These are phyloP conservation scores for Chironomus tepperi DNA, from an alignment of 1,140 invertebrate species.

Conservation along the genomic window DNA sequence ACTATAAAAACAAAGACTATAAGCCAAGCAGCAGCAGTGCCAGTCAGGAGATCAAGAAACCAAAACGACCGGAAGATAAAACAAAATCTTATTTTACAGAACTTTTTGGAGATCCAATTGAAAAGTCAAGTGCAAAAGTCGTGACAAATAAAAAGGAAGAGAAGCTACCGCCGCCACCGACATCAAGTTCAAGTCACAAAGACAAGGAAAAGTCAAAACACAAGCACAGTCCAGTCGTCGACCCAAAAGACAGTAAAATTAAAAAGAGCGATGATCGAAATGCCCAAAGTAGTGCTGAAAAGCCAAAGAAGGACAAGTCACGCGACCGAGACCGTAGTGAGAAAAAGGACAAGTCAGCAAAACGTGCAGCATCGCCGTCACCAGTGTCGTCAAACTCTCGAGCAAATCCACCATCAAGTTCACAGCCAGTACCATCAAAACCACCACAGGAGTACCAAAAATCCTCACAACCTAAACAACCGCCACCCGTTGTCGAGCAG, in stretches of 20 bases:
- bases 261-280: neutral
- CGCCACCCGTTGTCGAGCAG: neutral
- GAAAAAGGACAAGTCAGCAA: constrained; percentile 32
- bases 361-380: constrained; percentile 34
- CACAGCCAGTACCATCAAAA: neutral
- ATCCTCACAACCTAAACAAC: neutral
- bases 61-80: constrained; percentile 1
- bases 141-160: neutral
- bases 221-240: neutral
- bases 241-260: neutral
- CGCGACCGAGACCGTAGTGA: constrained; percentile 25
- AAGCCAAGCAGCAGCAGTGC: constrained; percentile 29
- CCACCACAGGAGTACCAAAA: neutral
- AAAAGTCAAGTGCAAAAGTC: neutral
- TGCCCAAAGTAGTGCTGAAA: neutral
- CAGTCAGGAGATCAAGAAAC: neutral
- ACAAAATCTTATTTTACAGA: constrained; percentile 15
- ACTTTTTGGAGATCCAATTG: constrained; percentile 1
- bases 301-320: neutral
- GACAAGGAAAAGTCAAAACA: neutral
- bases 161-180: neutral
- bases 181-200: neutral
- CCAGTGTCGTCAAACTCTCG: constrained; percentile 28
- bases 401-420: neutral
- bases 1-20: constrained; percentile 20